Evolutionary conservation across 2,888 invertebrate species (phyloP).

Genomic region (Ornithoptera alexandrae): DNA sequence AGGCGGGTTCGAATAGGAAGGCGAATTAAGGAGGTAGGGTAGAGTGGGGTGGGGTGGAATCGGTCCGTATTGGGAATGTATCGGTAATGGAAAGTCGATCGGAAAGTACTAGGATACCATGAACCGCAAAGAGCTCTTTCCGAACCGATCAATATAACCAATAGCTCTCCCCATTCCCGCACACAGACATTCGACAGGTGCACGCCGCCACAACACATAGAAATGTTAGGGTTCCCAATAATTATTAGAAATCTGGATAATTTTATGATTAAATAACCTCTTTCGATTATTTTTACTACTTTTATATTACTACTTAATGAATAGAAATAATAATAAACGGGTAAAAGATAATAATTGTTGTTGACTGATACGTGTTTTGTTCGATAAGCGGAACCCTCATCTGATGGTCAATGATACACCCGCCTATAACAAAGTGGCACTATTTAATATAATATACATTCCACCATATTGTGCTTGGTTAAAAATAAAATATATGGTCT

Average conservation of each 20-base stretch:
- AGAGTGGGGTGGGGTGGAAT: background rate
- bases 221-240: constrained; percentile 32
- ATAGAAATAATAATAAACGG: no score
- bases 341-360: no score
- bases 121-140: constrained; percentile 49
- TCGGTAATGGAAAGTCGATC: constrained; percentile 74
- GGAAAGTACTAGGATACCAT: constrained; percentile 68
- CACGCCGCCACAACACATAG: constrained; percentile 45
- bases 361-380: no score
- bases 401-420: no score
- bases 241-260: background rate
- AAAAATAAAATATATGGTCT: no score
- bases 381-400: no score
- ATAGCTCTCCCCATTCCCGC: constrained; percentile 47
- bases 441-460: no score
- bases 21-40: background rate
- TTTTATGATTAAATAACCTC: background rate
- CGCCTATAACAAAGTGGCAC: no score
- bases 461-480: no score
- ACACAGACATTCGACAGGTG: constrained; percentile 43
- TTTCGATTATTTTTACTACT: no score
- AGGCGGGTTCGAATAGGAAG: no score
- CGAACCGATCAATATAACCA: constrained; percentile 72
- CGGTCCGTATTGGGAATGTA: constrained; percentile 48
- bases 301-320: no score